Conservation (phyloP, 2,113 vertebrate genomes). For the Pollimyrus isidori region DNA sequence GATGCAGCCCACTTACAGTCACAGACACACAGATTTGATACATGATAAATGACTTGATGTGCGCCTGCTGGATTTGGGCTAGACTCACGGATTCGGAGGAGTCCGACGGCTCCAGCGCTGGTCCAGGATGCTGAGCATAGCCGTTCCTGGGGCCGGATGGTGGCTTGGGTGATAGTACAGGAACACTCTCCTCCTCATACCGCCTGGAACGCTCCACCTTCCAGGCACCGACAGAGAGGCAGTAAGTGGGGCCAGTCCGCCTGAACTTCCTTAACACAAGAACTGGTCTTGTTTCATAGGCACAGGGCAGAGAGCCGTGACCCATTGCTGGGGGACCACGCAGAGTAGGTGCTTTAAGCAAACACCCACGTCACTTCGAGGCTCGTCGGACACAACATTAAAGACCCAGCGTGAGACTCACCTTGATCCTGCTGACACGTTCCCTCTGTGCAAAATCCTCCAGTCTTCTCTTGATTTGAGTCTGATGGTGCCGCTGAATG, state of each 20-base stretch:
- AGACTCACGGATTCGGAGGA: constrained; percentile 63
- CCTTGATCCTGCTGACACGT: constrained; percentile 67
- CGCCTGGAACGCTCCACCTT: constrained; percentile 62
- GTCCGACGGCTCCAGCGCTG: constrained; percentile 51
- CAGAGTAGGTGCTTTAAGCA: neutral
- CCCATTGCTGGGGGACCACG: neutral
- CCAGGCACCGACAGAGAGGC: constrained; percentile 12
- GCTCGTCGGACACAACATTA: neutral
- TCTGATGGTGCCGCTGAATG: constrained; percentile 67
- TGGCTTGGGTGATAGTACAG: constrained; percentile 62
- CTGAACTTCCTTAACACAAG: neutral
- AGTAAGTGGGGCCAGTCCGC: neutral
- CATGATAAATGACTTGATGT: neutral
- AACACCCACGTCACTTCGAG: neutral
- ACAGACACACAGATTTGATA: neutral
- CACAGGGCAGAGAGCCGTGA: neutral
- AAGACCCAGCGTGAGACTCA: constrained; percentile 35
- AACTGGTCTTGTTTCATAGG: neutral
- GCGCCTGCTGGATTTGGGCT: no score
- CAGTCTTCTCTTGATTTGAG: constrained; percentile 67
- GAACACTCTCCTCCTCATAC: constrained; percentile 48
- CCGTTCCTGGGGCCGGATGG: constrained; percentile 53
- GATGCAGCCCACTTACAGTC: neutral
- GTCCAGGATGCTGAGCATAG: constrained; percentile 37
- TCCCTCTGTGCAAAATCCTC: constrained; percentile 64